Evolutionary conservation across 2,113 vertebrate species (phyloP).

Genomic region (Arothron firmamentum): DNA sequence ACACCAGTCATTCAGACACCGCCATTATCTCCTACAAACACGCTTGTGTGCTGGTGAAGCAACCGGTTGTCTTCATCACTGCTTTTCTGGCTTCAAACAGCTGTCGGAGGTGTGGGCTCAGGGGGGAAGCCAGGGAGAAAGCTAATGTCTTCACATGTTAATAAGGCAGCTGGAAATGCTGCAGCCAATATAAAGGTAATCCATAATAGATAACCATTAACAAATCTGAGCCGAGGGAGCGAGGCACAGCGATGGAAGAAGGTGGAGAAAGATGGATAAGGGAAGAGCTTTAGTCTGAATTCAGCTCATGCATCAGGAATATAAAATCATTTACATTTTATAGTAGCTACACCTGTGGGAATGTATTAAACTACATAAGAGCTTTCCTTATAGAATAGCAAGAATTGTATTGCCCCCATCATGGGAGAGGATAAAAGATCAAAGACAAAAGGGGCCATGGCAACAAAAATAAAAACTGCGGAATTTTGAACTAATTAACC

Average conservation of each 20-base stretch:
- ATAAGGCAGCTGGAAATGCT: conserved; percentile 15
- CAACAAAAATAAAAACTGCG: too few relatives aligned
- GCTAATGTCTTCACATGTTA: background rate
- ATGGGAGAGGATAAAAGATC: too few relatives aligned
- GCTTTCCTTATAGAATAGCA: too few relatives aligned
- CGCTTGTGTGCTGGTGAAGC: conserved; percentile 6
- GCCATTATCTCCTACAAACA: conserved; percentile 32
- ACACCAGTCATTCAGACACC: conserved; percentile 3
- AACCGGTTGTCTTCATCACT: conserved; percentile 18
- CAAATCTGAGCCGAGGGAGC: background rate
- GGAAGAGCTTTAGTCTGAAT: too few relatives aligned
- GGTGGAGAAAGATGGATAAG: too few relatives aligned
- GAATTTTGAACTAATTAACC: background rate
- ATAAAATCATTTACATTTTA: too few relatives aligned
- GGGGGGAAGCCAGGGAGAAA: background rate
- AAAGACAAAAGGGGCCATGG: too few relatives aligned
- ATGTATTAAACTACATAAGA: too few relatives aligned
- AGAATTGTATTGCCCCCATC: too few relatives aligned
- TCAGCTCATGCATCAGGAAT: too few relatives aligned
- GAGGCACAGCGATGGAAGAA: background rate
- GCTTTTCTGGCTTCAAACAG: conserved; percentile 18
- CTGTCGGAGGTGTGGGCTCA: background rate
- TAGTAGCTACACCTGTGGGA: too few relatives aligned
- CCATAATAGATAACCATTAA: conserved; percentile 30
- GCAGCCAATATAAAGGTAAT: conserved; percentile 17